Evolutionary conservation across 2,888 invertebrate species (phyloP), one percentile per base, ranked within the genome.

Genomic region (Drosophila melanosoma): DNA sequence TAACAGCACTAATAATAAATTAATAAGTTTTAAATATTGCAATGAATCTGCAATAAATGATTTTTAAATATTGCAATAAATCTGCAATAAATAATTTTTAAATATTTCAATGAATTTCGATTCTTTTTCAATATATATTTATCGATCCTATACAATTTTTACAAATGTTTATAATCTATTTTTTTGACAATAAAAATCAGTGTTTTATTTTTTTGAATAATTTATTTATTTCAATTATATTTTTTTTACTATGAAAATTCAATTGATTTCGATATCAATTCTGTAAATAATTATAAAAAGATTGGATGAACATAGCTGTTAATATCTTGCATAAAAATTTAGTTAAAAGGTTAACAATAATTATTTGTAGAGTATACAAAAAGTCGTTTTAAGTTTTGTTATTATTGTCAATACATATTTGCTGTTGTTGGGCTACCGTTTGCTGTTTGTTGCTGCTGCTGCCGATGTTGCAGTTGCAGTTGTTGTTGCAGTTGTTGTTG

Each of bases 391-490:
- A 42, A 23, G 32, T 61, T 20, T 23, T 53, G 61, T 40, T 40
- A 42, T 32, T 52, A n/a, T 29, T 48, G 67, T 10, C 54, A 60
- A 42, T 66, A 48, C 33, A 20, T 15, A n/a, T 40, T 36, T 62
- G 17, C 15, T 49, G 38, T n/a, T 65, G 58, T 69, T 82, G 54
- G 23, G 69, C 76, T 80, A 73, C 79, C 56, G 79, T 71, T 66
- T 33, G 69, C 65, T 74, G 70, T 82, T 77, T 45, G 45, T 45
- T 20, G 45, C 45, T 45, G 42, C 6, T 36, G 36, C 1, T 36
- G 40, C 1, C 10, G 17, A 0, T 40, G 40, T 4, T 40, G 38
- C 3, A 8, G 38, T 0, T 36, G 15, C 6, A 15, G 15, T 0
- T 36, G 40, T 0, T 38, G 17, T 2, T 38, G 38, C 3, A 51